Evolutionary conservation across 2,113 vertebrate species (phyloP).

Genomic region (Falcunculus frontatus): DNA sequence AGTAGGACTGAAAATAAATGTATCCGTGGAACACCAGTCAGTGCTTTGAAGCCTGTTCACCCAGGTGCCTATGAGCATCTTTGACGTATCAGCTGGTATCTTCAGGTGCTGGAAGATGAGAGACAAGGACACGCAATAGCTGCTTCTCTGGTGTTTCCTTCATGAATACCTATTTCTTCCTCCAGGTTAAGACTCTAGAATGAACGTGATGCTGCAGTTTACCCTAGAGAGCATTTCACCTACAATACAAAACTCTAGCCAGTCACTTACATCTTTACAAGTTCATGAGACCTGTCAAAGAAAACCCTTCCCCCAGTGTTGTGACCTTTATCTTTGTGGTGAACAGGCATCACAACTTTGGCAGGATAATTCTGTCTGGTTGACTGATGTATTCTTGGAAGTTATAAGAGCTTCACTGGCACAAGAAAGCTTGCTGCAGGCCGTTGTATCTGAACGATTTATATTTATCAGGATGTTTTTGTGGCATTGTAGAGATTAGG

Average conservation of each 20-base stretch:
- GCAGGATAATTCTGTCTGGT: background rate
- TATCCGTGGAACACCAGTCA: background rate
- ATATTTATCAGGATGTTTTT: background rate
- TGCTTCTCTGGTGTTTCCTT: background rate
- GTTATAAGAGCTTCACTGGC: background rate
- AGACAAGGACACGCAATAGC: background rate
- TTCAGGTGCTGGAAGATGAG: background rate
- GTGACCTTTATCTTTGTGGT: background rate
- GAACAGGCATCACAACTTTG: background rate
- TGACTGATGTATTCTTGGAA: constrained; percentile 6
- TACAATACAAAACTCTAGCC: background rate
- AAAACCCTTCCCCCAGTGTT: background rate
- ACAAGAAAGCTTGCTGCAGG: background rate
- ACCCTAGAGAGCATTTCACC: background rate
- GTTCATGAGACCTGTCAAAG: background rate
- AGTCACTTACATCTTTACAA: background rate
- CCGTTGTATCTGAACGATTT: background rate
- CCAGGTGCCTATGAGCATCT: background rate
- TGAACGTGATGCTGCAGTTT: background rate
- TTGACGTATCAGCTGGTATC: background rate
- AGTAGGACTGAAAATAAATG: background rate
- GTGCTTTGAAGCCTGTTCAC: background rate
- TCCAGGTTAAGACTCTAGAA: background rate
- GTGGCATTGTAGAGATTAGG: background rate
- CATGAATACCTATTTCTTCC: background rate